phyloP scores from a whole-genome alignment of 2,113 vertebrate genomes.

The Zosterops hypoxanthus region DNA sequence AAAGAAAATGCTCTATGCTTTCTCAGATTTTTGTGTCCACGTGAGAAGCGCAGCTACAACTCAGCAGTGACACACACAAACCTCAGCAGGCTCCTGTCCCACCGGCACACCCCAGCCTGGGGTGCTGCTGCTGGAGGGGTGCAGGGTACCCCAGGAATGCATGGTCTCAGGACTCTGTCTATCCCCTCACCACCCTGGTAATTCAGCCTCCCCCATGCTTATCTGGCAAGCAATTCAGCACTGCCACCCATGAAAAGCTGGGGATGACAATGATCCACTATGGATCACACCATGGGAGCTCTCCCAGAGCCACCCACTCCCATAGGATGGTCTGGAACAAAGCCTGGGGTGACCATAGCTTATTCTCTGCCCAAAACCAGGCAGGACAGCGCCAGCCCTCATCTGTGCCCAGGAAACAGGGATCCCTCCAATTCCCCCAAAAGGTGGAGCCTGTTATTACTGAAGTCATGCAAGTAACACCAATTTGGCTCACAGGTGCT shows the following conservation, averaged over 20 bases:
- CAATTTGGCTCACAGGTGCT: neutral
- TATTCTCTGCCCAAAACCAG: neutral
- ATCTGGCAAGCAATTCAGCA: neutral
- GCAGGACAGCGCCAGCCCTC: neutral
- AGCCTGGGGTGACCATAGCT: fast-evolving
- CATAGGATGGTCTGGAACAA: neutral
- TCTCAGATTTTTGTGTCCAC: fast-evolving
- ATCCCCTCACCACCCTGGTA: neutral
- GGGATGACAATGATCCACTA: fast-evolving
- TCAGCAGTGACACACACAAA: fast-evolving
- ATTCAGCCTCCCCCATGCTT: fast-evolving
- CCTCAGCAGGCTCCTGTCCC: neutral
- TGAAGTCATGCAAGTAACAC: neutral
- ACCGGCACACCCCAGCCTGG: neutral
- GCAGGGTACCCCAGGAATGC: no score
- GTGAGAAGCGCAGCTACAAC: neutral
- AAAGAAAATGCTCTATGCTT: neutral
- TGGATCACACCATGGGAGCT: fast-evolving
- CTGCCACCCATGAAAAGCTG: neutral
- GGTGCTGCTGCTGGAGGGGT: neutral
- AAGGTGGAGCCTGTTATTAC: neutral
- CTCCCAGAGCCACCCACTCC: neutral
- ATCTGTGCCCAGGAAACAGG: neutral
- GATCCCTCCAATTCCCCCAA: neutral
- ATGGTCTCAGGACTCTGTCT: fast-evolving